Evolutionary conservation across 2,113 vertebrate genomes (phyloP).

Genomic region (Colius striatus): DNA sequence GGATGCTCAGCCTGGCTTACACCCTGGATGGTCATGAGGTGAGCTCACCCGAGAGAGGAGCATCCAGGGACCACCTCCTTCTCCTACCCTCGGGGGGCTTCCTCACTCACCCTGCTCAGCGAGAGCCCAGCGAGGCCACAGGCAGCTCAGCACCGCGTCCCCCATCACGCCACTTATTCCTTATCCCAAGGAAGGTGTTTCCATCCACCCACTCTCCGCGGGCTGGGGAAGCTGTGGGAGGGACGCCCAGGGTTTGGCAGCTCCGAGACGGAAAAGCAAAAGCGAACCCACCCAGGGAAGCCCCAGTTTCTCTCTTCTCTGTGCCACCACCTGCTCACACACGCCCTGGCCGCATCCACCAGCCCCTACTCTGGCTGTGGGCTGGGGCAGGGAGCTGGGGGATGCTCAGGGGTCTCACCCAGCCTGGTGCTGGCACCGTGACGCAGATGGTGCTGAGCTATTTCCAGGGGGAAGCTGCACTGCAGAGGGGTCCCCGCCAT

Average conservation of each 20-base stretch:
- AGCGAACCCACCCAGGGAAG: neutral
- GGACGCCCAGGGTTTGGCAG: neutral
- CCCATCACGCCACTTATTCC: neutral
- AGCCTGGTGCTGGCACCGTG: neutral
- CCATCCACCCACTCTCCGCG: neutral
- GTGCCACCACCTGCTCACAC: fast-evolving
- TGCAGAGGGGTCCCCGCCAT: fast-evolving
- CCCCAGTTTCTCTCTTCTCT: neutral
- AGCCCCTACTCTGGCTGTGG: neutral
- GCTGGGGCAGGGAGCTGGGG: neutral
- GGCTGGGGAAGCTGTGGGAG: neutral
- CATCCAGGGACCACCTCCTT: neutral
- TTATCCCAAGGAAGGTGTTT: slow-evolving; percentile 23
- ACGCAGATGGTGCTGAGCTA: fast-evolving
- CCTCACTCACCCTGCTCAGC: neutral
- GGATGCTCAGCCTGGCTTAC: neutral
- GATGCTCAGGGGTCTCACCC: neutral
- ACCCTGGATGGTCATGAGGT: fast-evolving
- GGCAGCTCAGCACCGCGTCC: neutral
- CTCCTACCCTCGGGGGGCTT: neutral
- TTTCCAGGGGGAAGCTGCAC: neutral
- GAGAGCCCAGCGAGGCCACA: neutral
- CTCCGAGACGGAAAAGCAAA: neutral
- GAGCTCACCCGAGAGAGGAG: neutral
- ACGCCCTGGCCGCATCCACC: fast-evolving